Evolutionary conservation across 2,113 vertebrate genomes (phyloP), one percentile per base, ranked within the genome.

Genomic region (Scortum barcoo): DNA sequence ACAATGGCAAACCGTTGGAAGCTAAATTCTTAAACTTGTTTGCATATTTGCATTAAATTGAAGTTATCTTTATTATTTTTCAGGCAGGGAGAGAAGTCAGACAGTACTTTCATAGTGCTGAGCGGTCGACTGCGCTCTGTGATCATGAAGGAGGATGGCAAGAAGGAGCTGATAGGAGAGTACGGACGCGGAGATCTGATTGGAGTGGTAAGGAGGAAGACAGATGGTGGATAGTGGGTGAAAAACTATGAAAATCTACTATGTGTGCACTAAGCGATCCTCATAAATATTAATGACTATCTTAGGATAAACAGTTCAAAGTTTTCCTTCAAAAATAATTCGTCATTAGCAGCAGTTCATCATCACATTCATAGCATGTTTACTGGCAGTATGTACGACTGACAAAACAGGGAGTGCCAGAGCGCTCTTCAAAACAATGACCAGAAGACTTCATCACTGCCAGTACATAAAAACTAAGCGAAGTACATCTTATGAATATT

Each of bases 101-200:
- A 99, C 92, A 97, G 97, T 80, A 99, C 98, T 0, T 99, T 97
- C 91, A 99, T 99, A 1, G 97, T 99, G 72, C 93, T 99, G 86
- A 99, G 96, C 0, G 98, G 98, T 1, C 97, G 98, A 3, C 96
- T 99, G 24, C 98, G 97, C 46, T 98, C 98, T 0, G 98, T 99
- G 57, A 96, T 99, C 86, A 93, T 92, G 80, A 97, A 97, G 94
- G 97, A 99, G 0, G 96, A 99, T 1, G 97, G 97, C n/a, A 99
- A 98, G 69, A 99, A 99, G 86, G 97, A 97, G 85, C 93, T 99
- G 86, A 96, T 96, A 0, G 97, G 96, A 48, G 98, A 99, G 89
- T 99, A 99, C 0, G 97, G 97, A 28, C 96, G 98, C 0, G 97
- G 98, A 0, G 98, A 99, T 93, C 95, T 99, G 50, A 97, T 98